phyloP scores from a whole-genome alignment of 2,113 vertebrate genomes.

The Callorhinus ursinus region DNA sequence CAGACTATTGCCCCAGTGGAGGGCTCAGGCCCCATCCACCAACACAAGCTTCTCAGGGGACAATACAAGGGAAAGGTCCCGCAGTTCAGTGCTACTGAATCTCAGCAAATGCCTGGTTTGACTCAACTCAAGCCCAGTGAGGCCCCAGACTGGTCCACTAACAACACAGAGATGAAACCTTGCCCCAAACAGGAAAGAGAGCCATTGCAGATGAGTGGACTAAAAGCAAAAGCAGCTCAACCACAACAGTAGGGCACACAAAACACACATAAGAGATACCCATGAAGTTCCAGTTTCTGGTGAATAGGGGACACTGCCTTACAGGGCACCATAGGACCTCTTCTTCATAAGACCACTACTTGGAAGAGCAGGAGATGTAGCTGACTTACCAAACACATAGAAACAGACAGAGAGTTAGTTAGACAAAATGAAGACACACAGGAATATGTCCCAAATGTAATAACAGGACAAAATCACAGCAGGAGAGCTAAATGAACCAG shows the following conservation, averaged over 20 bases:
- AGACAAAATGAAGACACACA: background rate
- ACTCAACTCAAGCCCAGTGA: background rate
- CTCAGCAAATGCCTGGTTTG: background rate
- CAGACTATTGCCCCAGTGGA: background rate
- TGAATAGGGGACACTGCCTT: background rate
- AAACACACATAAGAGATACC: background rate
- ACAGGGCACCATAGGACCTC: background rate
- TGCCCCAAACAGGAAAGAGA: background rate
- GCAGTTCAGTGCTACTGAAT: background rate
- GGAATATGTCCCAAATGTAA: background rate
- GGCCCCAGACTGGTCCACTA: background rate
- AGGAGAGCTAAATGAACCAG: background rate
- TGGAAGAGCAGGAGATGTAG: background rate
- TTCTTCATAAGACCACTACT: background rate
- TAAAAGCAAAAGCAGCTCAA: background rate
- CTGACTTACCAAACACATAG: background rate
- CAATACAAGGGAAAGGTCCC: background rate
- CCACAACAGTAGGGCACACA: background rate
- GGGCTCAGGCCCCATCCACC: background rate
- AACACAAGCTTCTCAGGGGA: background rate
- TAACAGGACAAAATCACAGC: background rate
- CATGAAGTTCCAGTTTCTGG: background rate
- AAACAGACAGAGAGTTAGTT: background rate
- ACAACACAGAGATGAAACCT: background rate
- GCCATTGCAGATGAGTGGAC: background rate